Percentiles rank a stretch among this genome's conserved stretches.
phyloP scores from a whole-genome alignment of 2,888 invertebrate genomes.

The Muscina levida region DNA sequence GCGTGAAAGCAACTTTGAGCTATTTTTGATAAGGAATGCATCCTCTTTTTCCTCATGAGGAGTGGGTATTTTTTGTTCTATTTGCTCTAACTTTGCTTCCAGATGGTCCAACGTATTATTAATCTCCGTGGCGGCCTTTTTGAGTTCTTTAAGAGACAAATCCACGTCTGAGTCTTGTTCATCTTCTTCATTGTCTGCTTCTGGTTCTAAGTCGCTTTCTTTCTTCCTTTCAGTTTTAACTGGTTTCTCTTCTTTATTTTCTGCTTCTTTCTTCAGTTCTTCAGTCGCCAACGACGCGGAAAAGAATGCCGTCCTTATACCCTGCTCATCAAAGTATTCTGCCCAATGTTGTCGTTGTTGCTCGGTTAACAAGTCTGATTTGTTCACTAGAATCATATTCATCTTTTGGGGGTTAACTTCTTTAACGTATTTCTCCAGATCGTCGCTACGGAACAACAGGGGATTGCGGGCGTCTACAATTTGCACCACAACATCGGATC shows the following conservation, averaged over 20 bases:
- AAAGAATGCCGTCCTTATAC: slow-evolving; percentile 92
- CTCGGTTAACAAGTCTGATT: slow-evolving; percentile 93
- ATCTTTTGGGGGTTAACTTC: slow-evolving; percentile 87
- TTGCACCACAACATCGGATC: slow-evolving; percentile 95
- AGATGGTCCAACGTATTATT: slow-evolving; percentile 82
- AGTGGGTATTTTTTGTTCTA: slow-evolving; percentile 81
- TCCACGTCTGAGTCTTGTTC: slow-evolving; percentile 47
- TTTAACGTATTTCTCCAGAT: slow-evolving; percentile 92
- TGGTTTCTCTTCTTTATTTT: slow-evolving; percentile 54
- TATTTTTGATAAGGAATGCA: slow-evolving; percentile 73
- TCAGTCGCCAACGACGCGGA: slow-evolving; percentile 87
- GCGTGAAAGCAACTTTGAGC: slow-evolving; percentile 81
- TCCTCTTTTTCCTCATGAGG: slow-evolving; percentile 14
- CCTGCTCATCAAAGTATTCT: slow-evolving; percentile 87
- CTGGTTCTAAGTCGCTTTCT: slow-evolving; percentile 3
- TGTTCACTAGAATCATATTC: slow-evolving; percentile 94
- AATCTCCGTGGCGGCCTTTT: slow-evolving; percentile 81
- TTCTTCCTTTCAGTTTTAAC: slow-evolving; percentile 57
- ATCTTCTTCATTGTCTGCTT: slow-evolving; percentile 1
- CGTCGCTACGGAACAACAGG: slow-evolving; percentile 93
- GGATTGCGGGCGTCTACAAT: slow-evolving; percentile 99
- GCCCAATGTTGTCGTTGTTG: slow-evolving; percentile 92
- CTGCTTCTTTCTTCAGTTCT: slow-evolving; percentile 77
- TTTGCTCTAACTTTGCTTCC: slow-evolving; percentile 82
- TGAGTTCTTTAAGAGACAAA: slow-evolving; percentile 78